Evolutionary conservation across 92 coral and sea anemone genomes (phyloP), one percentile per base, ranked within the genome.

Genomic region (Siderastrea siderea): DNA sequence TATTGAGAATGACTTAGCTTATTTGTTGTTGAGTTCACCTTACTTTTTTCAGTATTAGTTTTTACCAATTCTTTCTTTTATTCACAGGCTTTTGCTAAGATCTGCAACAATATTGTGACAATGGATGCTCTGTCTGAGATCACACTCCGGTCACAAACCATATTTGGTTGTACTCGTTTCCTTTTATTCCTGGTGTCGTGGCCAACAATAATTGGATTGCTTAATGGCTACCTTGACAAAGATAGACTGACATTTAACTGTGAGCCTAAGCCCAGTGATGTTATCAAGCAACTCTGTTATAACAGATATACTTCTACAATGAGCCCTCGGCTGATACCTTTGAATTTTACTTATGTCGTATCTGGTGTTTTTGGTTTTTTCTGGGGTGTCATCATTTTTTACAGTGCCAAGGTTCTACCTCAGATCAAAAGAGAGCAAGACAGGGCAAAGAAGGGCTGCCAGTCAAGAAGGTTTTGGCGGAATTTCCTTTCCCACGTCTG

Each of bases 171-270:
- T 1, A 1, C 10, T n/a, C 78, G 50, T 5, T n/a, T 51, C 46
- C 4, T 52, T 50, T 52, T 74, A 6, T n/a, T 53, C 7, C 1
- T 6, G 14, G 7, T 11, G 10, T 19, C 48, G 15, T 53, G 50
- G 63, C 14, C 59, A 47, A 1, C 2, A n/a, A 45, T 74, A 1
- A n/a, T 74, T 2, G 78, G 47, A 7, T 4, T 4, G 26, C 63
- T 74, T 10, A 38, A 74, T 11, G 3, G 1, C 3, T 74, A 74
- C 3, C 78, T 49, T 53, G 78, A 38, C 63, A 74, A 17, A 4
- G 63, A 74, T 26, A 74, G 78, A 53, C 63, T 74, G 46, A 53
- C 59, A 51, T 74, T 74, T 43, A 74, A 7, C 78, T 74, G 78
- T 38, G n/a, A 7, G 11, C 78, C 48, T 7, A 74, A 74, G 16